A percentile compares a stretch with the other conserved stretches of the same genome.
phyloP scores from a whole-genome alignment of 2,888 invertebrate genomes.

The Cacoxenus indagator region DNA sequence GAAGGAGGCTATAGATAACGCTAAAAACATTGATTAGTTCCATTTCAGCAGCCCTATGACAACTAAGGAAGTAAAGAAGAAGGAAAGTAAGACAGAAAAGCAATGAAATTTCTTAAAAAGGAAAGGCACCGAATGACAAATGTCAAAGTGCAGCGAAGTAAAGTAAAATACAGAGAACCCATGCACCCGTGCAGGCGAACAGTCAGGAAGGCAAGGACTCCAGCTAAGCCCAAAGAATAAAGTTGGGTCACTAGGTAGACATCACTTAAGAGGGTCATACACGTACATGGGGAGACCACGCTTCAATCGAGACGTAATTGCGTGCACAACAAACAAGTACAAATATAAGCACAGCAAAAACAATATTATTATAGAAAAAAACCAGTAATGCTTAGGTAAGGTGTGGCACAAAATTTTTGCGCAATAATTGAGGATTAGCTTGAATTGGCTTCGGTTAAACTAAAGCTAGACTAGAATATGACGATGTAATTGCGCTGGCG shows the following conservation, averaged over 20 bases:
- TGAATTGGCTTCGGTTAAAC: neutral
- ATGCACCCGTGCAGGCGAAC: neutral
- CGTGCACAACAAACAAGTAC: constrained; percentile 47
- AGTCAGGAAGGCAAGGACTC: neutral
- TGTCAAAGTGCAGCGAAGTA: neutral
- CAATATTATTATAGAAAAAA: neutral
- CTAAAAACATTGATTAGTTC: constrained; percentile 6
- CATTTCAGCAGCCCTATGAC: constrained; percentile 6
- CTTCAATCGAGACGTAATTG: constrained; percentile 44
- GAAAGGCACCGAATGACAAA: neutral
- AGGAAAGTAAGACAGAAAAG: neutral
- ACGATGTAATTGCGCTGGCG: neutral
- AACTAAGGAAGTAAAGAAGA: neutral
- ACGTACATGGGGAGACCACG: neutral
- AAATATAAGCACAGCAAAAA: neutral
- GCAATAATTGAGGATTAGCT: neutral
- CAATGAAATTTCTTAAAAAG: neutral
- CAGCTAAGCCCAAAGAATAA: no score
- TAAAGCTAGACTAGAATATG: neutral
- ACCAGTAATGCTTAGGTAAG: neutral
- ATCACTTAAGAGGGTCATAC: neutral
- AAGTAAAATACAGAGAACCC: neutral
- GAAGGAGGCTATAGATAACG: neutral
- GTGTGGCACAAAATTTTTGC: neutral
- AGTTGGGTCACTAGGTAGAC: no score